Conservation (phyloP, 2,797 vertebrate species). For the Semaprochilodus insignis region DNA sequence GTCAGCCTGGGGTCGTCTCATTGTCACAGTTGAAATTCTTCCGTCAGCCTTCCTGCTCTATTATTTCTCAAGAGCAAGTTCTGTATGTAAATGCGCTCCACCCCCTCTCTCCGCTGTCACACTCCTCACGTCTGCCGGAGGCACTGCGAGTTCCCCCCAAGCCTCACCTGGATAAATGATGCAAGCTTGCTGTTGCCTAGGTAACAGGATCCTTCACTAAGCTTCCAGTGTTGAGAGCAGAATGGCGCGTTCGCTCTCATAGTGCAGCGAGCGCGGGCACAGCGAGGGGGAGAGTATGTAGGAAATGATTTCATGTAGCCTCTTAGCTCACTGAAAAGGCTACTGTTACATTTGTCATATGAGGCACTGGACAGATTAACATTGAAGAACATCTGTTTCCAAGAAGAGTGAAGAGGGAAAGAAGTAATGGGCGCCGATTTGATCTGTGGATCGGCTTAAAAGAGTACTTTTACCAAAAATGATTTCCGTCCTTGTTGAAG, state of each 20-base stretch:
- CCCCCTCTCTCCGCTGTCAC: conserved; percentile 13
- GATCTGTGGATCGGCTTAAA: not conserved
- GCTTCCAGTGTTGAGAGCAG: conserved; percentile 42
- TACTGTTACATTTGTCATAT: not conserved
- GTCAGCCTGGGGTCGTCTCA: not conserved
- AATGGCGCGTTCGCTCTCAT: conserved; percentile 37
- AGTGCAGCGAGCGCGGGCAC: conserved; percentile 27
- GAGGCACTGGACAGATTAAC: not conserved
- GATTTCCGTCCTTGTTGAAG: too few relatives aligned
- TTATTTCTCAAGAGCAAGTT: conserved; percentile 22
- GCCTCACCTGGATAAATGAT: conserved; percentile 59
- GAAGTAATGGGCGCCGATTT: not conserved
- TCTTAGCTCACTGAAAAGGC: not conserved
- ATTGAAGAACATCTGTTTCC: not conserved
- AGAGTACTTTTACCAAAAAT: not conserved
- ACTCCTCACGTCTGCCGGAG: conserved; percentile 40
- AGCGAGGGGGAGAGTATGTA: conserved; percentile 16
- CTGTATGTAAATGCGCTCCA: conserved; percentile 19
- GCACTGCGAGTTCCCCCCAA: conserved; percentile 24
- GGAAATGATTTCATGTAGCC: conserved; percentile 20
- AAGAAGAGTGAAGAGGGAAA: not conserved
- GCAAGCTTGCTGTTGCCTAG: conserved; percentile 57
- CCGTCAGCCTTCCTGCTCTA: conserved; percentile 13
- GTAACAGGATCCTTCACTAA: conserved; percentile 56
- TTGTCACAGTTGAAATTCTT: not conserved